Base-by-base conservation (phyloP, 2,888 invertebrate genomes). In the Zygaena filipendulae region DNA sequence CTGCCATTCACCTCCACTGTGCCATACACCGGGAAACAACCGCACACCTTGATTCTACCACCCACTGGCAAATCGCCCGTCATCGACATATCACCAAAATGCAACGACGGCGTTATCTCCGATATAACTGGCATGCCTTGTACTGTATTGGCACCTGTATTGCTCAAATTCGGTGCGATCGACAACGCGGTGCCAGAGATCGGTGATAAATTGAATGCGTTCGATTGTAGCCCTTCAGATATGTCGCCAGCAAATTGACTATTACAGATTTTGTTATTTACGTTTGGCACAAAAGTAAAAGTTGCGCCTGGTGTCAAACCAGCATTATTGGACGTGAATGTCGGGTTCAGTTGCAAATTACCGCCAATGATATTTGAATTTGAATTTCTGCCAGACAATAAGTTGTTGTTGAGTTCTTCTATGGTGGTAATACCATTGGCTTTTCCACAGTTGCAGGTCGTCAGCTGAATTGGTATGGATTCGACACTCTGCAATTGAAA, bases 11-110 rank as follows among this genome's bases (percentile, higher is more conserved):
- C 48, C 0, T 56, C 56, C 2, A 72, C 58, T 10, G 57, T 57
- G 0, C 72, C 74, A 26, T 71, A 72, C 0, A 72, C 67, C 0
- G 74, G 74, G 50, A 74, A 69, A 2, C 64, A 52, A 0, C 72
- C 72, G 14, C 52, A 56, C 0, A 74, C 63, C 36, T 60, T 66
- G 1, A 72, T 71, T 2, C 53, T 54, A 0, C 72, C 72, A 12
- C 57, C 61, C 0, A 74, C 53, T 3, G 70, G 70, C 18, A 74
- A 39, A 2, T 71, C 70, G 0, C 72, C 72, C 0, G 53, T 45
- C 2, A 69, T 43, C 0, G 55, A 52, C 0, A 74, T 49, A 10
- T 72, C 72, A 0, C 72, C 72, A 11, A 66, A 58, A 23, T 68
- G 58, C 1, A 72, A 38, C 0, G 56, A 51, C 1, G 72, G 70